phyloP scores from a whole-genome alignment of 2,113 vertebrate genomes.

The Poicephalus gulielmi region DNA sequence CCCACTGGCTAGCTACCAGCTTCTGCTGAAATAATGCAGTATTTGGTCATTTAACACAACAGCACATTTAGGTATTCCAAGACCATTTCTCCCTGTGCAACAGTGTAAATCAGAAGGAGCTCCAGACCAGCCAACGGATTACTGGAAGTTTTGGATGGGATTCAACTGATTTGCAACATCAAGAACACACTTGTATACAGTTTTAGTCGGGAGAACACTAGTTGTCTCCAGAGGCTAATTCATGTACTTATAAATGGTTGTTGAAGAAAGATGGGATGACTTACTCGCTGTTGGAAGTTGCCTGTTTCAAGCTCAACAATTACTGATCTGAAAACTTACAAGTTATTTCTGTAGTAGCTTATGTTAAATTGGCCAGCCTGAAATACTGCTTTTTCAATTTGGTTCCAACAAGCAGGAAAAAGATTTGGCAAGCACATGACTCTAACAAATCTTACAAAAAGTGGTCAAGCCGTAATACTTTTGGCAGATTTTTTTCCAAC shows the following conservation, averaged over 20 bases:
- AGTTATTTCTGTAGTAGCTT: background rate
- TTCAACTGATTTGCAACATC: background rate
- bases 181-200: background rate
- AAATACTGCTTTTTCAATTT: background rate
- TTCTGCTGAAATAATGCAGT: background rate
- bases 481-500: background rate
- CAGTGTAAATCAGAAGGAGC: background rate
- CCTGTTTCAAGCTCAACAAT: background rate
- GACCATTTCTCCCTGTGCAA: background rate
- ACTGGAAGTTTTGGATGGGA: background rate
- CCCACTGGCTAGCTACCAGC: background rate
- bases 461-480: background rate
- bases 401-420: background rate
- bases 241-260: background rate
- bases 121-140: background rate
- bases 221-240: background rate
- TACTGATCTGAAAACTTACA: background rate
- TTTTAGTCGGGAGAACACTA: background rate
- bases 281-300: background rate
- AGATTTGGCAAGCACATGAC: background rate
- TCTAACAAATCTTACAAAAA: background rate
- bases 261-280: background rate
- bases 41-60: background rate
- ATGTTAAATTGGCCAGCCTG: background rate
- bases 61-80: background rate